A percentile compares a stretch with the other conserved stretches of the same genome.
Evolutionary conservation across 2,888 invertebrate genomes (phyloP).

Genomic region (Macaria liturata): DNA sequence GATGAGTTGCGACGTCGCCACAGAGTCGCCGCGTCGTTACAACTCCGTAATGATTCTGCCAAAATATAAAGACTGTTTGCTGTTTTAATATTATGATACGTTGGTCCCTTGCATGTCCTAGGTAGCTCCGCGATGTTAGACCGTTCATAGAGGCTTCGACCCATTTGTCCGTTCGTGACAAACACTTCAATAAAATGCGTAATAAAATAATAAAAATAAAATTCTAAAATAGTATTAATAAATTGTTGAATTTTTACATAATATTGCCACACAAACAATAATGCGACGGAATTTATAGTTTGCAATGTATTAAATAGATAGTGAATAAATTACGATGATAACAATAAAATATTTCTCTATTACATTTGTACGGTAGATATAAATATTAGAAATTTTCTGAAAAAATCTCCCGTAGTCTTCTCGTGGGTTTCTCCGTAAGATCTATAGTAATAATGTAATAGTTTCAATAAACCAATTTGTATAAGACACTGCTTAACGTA

Average conservation of each 20-base stretch:
- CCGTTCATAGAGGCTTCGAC: conserved; percentile 30
- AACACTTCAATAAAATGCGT: conserved; percentile 32
- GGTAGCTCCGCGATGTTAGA: conserved; percentile 35
- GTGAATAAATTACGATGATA: conserved; percentile 59
- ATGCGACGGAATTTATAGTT: conserved; percentile 75
- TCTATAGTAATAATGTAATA: conserved; percentile 59
- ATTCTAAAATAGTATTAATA: conserved; percentile 41
- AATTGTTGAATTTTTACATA: conserved; percentile 47
- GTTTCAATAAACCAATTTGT: conserved; percentile 56
- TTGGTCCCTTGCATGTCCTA: conserved; percentile 32
- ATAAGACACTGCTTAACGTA: conserved; percentile 62
- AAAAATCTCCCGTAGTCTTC: conserved; percentile 70
- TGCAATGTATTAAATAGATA: conserved; percentile 60
- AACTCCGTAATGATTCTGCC: conserved; percentile 34
- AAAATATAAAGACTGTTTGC: conserved; percentile 38
- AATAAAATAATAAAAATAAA: conserved; percentile 39
- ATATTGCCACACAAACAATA: conserved; percentile 56
- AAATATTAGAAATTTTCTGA: conserved; percentile 68
- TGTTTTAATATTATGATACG: conserved; percentile 24
- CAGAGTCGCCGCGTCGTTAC: conserved; percentile 10
- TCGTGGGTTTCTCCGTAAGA: conserved; percentile 63
- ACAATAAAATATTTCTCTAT: conserved; percentile 71
- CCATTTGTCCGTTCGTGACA: conserved; percentile 34
- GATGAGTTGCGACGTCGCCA: background rate
- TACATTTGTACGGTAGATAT: conserved; percentile 72